Base-by-base conservation (phyloP, 1,140 invertebrate species). In the Belonocnema kinseyi region DNA sequence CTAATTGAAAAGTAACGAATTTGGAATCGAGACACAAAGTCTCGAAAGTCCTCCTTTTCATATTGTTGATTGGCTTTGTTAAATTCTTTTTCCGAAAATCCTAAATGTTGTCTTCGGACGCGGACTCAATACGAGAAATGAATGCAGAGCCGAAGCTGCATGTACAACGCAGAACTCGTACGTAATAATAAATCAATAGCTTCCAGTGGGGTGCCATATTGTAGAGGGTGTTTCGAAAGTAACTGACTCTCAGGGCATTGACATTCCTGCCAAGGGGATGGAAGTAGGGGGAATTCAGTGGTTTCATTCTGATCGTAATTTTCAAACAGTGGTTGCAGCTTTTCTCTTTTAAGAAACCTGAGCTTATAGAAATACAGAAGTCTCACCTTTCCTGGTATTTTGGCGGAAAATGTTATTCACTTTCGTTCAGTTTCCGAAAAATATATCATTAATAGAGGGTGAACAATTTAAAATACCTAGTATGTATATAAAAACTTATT, bases 161-260 rank as follows among this genome's bases (percentile, higher is more conserved):
- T 81, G 76, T 78, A 73, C 72, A 82, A 77, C 81, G 78, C 76
- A 87, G 83, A 53, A 83, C 83, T 85, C 86, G 82, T 78, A 80
- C 82, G 83, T 90, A 89, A 90, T 89, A 87, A 85, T 89, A 89
- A 90, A 90, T 90, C 88, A 90, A 90, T 90, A 90, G 89, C 85
- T 89, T 77, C 61, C 76, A 83, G 81, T 86, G 82, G 87, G 85
- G 85, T 83, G 80, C 78, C 82, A 73, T 72, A 74, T 82, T 83
- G 79, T 86, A 83, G 70, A 85, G 87, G 86, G 84, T 88, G 85
- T 87, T 88, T 87, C 85, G 81, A 88, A 88, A 85, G 81, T 82
- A 80, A 71, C 77, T 77, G 72, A 78, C 80, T 71, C 77, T 72
- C 80, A 78, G 16, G 54, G 73, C 72, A 73, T 73, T 73, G 66